phyloP scores from a whole-genome alignment of 2,113 vertebrate species.

The Anguilla rostrata region DNA sequence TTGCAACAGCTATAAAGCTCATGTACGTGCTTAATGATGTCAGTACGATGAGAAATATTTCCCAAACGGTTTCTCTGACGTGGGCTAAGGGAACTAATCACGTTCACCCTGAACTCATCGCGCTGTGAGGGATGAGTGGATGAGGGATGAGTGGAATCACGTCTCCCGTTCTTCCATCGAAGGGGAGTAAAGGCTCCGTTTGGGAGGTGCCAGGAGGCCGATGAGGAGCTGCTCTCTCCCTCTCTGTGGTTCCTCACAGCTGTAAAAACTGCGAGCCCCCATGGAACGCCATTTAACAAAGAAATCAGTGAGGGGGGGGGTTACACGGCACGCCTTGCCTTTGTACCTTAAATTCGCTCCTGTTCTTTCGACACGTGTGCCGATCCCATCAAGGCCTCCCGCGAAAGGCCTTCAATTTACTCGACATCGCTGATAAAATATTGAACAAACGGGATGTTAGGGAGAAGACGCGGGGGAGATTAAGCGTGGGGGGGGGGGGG shows the following conservation, averaged over 20 bases:
- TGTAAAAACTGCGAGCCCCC: background rate
- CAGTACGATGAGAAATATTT: background rate
- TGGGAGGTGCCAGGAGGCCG: background rate
- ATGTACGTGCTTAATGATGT: background rate
- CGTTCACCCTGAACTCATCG: background rate
- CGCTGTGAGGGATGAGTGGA: too few relatives aligned
- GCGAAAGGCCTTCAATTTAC: slow-evolving; percentile 9
- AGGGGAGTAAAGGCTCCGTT: background rate
- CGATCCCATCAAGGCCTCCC: background rate
- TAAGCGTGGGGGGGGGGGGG: background rate
- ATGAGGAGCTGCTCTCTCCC: background rate
- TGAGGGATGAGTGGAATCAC: background rate
- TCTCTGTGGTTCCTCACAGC: background rate
- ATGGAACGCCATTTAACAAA: slow-evolving; percentile 4
- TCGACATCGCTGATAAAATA: slow-evolving; percentile 17
- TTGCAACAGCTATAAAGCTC: background rate
- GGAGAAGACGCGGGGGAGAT: slow-evolving; percentile 1
- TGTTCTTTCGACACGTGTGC: background rate
- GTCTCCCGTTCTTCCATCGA: background rate
- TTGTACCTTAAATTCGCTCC: background rate
- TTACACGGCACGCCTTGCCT: too few relatives aligned
- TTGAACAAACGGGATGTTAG: slow-evolving; percentile 14
- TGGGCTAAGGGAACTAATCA: background rate
- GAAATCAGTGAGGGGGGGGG: background rate
- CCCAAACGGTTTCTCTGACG: background rate